Conservation (phyloP, 2,113 vertebrate species). For the Hiodon tergisus region DNA sequence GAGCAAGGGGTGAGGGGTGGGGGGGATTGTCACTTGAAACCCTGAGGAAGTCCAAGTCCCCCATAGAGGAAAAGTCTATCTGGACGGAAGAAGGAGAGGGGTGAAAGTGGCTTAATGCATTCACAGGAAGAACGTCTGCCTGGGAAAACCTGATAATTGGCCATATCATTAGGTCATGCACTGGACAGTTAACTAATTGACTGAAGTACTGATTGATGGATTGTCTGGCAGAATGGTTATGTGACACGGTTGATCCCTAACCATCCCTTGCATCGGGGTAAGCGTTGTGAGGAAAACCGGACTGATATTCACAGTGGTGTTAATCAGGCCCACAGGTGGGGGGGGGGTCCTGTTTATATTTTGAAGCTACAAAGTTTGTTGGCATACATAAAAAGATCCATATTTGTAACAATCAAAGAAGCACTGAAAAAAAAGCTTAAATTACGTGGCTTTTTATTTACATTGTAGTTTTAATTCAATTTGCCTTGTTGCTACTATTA, state of each 20-base stretch:
- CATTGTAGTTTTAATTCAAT: no score
- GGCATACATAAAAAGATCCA: no score
- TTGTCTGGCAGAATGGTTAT: conserved; percentile 27
- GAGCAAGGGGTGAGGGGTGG: conserved; percentile 29
- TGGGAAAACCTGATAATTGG: conserved; percentile 39
- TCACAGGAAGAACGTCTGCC: conserved; percentile 29
- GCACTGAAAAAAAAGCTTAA: no score
- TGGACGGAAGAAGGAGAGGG: conserved; percentile 22
- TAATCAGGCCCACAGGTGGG: no score
- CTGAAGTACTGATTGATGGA: conserved; percentile 29
- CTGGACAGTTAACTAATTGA: conserved; percentile 25
- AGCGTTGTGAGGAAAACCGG: no score
- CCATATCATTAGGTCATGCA: conserved; percentile 37
- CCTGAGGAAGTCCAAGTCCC: conserved; percentile 44
- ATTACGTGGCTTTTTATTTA: no score
- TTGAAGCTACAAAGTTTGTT: no score
- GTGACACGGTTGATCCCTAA: not conserved
- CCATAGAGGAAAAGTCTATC: conserved; percentile 7
- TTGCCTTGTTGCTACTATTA: no score
- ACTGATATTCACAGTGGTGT: no score
- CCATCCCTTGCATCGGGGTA: no score
- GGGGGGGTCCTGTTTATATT: no score
- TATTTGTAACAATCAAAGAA: no score
- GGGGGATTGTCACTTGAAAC: conserved; percentile 60
- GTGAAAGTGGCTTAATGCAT: conserved; percentile 35